Evolutionary conservation across 64 coral and sea anemone species (phyloP).

Genomic region (Porites lutea): DNA sequence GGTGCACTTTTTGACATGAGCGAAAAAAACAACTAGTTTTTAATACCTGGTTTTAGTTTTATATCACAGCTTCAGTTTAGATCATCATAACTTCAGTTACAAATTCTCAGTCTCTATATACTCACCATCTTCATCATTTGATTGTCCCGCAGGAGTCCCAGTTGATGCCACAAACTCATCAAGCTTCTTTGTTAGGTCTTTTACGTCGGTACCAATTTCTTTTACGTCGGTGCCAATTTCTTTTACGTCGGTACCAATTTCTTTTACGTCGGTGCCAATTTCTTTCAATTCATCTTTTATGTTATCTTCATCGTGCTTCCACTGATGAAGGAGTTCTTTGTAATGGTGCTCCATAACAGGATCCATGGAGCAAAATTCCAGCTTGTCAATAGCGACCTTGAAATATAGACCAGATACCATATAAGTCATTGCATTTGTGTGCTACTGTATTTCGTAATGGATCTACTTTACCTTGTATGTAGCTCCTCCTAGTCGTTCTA

Average conservation of each 20-base stretch:
- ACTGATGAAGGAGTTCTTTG: slow-evolving; percentile 12
- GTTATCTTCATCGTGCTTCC: neutral
- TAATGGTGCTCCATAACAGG: neutral
- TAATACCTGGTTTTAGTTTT: no score
- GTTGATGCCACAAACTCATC: neutral
- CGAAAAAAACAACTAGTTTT: no score
- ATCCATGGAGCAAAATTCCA: neutral
- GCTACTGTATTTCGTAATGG: no score
- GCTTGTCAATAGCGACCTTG: neutral
- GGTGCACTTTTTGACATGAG: no score
- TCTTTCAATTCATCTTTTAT: neutral
- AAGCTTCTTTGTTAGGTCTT: neutral
- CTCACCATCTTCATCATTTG: neutral
- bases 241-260: no score
- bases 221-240: no score
- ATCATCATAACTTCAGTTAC: no score
- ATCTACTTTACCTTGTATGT: no score
- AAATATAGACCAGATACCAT: no score
- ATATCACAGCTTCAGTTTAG: no score
- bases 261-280: neutral
- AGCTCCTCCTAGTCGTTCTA: neutral
- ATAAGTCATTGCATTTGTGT: no score
- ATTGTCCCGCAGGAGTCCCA: neutral
- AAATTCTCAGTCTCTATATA: neutral
- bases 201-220: neutral